Percentiles rank a stretch among this genome's conserved stretches.
Evolutionary conservation across 2,888 invertebrate species (phyloP).

Genomic region (Stenolophus ochropezus): DNA sequence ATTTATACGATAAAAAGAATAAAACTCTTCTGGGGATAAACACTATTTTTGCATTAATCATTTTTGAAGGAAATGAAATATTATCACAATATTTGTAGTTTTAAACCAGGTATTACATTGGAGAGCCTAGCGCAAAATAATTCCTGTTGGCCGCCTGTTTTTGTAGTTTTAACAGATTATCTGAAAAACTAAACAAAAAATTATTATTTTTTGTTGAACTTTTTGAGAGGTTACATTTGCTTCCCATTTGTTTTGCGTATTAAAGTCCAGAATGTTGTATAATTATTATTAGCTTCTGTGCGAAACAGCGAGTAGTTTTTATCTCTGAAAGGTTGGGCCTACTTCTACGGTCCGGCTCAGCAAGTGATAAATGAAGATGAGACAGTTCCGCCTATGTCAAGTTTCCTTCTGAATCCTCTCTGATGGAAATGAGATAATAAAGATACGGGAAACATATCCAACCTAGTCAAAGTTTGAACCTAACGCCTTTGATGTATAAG

Average conservation of each 20-base stretch:
- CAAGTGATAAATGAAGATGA: too few species aligned
- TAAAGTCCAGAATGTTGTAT: neutral
- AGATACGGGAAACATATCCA: too few species aligned
- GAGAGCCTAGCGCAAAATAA: neutral
- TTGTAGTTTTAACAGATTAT: neutral
- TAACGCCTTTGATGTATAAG: too few species aligned
- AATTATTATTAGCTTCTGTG: too few species aligned
- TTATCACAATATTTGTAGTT: conserved; percentile 21
- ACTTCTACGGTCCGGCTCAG: too few species aligned
- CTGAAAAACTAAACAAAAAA: neutral
- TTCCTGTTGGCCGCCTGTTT: neutral
- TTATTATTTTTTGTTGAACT: neutral
- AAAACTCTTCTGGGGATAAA: neutral
- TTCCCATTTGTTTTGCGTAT: neutral
- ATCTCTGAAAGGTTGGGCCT: too few species aligned
- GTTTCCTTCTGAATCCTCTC: too few species aligned
- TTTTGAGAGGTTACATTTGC: neutral
- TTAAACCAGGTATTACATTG: conserved; percentile 31
- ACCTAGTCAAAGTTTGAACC: too few species aligned
- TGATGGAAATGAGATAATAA: too few species aligned
- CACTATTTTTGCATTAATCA: neutral
- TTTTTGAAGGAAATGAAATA: conserved; percentile 11
- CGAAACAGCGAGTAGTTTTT: too few species aligned
- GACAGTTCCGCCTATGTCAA: too few species aligned
- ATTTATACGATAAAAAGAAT: neutral